Percentiles rank a stretch among this genome's conserved stretches.
These are phyloP conservation scores for Chanos chanos DNA, from an alignment of 2,797 vertebrate species.

Conservation along the genomic window DNA sequence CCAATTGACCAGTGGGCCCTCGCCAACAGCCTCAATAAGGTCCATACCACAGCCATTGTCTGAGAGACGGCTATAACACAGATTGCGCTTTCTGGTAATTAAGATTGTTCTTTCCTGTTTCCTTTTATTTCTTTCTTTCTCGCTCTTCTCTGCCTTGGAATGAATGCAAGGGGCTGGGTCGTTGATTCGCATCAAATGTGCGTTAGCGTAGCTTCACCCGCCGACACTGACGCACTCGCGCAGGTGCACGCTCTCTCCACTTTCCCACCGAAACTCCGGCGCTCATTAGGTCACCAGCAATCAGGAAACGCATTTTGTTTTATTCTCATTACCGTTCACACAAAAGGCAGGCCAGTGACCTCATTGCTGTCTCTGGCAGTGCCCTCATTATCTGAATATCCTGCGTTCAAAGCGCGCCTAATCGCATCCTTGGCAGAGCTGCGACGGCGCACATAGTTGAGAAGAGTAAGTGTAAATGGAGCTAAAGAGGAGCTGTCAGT, in stretches of 20 bases:
- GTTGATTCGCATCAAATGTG: conserved; percentile 78
- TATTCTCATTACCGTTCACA: conserved; percentile 91
- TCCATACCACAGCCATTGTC: conserved; percentile 90
- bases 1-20: conserved; percentile 98
- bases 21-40: conserved; percentile 95
- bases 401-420: conserved; percentile 85
- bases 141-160: conserved; percentile 62
- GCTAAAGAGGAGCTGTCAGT: conserved; percentile 73
- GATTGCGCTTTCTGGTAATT: conserved; percentile 80
- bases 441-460: conserved; percentile 67
- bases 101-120: conserved; percentile 64
- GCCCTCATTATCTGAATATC: conserved; percentile 95
- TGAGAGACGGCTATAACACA: conserved; percentile 33
- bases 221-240: conserved; percentile 9
- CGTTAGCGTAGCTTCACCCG: conserved; percentile 6
- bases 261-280: conserved; percentile 82
- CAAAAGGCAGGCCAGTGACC: conserved; percentile 90
- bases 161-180: conserved; percentile 88
- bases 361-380: conserved; percentile 79
- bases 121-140: conserved; percentile 5
- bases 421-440: conserved; percentile 79
- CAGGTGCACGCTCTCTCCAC: conserved; percentile 51
- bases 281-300: conserved; percentile 97
- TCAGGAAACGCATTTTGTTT: conserved; percentile 89
- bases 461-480: conserved; percentile 77